phyloP scores from a whole-genome alignment of 2,113 vertebrate genomes.

The Panurus biarmicus region DNA sequence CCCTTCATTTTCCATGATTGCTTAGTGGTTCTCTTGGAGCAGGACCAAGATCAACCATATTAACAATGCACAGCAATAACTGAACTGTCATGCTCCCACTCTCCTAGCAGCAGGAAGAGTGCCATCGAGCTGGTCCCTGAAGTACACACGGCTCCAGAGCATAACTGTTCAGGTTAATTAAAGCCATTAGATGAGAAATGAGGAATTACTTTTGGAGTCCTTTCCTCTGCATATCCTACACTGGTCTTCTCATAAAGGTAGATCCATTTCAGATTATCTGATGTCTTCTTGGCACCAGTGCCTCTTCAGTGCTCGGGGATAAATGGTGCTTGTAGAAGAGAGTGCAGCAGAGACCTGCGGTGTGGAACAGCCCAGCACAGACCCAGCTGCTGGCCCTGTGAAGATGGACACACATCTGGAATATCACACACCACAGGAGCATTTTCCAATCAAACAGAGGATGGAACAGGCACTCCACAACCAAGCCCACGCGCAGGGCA shows the following conservation, averaged over 20 bases:
- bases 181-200: conserved; percentile 42
- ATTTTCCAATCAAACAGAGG: not conserved
- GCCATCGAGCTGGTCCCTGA: conserved; percentile 34
- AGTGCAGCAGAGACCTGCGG: not conserved
- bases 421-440: not conserved
- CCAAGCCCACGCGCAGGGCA: rapidly evolving
- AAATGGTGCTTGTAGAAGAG: not conserved
- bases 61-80: conserved; percentile 72
- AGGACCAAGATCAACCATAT: conserved; percentile 62
- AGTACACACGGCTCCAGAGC: not conserved
- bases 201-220: conserved; percentile 5
- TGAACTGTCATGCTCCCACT: conserved; percentile 55
- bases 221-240: not conserved
- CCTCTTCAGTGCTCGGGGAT: not conserved
- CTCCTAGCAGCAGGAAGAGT: conserved; percentile 11
- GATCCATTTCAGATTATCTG: conserved; percentile 20
- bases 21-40: conserved; percentile 68
- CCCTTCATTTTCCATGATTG: conserved; percentile 71
- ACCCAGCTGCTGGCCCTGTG: not conserved
- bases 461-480: rapidly evolving
- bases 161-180: conserved; percentile 59
- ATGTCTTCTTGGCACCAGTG: not conserved
- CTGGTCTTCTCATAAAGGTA: not conserved
- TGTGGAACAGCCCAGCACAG: not conserved
- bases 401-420: not conserved